Conservation (phyloP, 2,888 invertebrate species). For the Helleia helle region DNA sequence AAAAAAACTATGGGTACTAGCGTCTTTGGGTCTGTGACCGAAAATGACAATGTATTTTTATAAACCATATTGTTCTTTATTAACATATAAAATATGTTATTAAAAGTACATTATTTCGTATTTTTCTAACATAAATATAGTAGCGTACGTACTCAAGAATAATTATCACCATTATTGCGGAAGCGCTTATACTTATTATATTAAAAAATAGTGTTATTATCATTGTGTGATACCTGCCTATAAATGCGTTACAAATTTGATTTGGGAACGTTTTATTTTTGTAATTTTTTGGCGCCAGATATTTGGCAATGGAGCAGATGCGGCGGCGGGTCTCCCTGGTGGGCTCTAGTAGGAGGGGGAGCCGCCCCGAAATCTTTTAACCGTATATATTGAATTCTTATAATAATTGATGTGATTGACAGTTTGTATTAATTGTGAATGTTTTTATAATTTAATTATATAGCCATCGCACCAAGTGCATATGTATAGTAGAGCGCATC, state of each 20-base stretch:
- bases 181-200: conserved; percentile 42
- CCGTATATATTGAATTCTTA: conserved; percentile 3
- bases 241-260: conserved; percentile 51
- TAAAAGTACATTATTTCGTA: conserved; percentile 71
- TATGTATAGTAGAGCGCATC: conserved; percentile 48
- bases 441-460: conserved; percentile 39
- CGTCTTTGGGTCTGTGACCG: conserved; percentile 54
- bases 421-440: conserved; percentile 45
- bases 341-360: background rate
- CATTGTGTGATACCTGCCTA: conserved; percentile 36
- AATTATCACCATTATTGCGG: conserved; percentile 56
- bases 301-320: background rate
- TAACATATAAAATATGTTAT: conserved; percentile 73
- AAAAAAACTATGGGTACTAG: conserved; percentile 63
- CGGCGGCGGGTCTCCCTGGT: background rate
- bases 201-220: conserved; percentile 32
- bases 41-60: conserved; percentile 68
- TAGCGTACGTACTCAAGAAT: conserved; percentile 53
- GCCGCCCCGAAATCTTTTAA: background rate
- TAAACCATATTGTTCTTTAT: conserved; percentile 71
- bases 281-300: conserved; percentile 27
- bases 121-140: conserved; percentile 67
- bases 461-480: conserved; percentile 64
- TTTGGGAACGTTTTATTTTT: conserved; percentile 53
- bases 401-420: conserved; percentile 40